Evolutionary conservation across 1,140 invertebrate species (phyloP).

Genomic region (Caenorhabditis tropicalis): DNA sequence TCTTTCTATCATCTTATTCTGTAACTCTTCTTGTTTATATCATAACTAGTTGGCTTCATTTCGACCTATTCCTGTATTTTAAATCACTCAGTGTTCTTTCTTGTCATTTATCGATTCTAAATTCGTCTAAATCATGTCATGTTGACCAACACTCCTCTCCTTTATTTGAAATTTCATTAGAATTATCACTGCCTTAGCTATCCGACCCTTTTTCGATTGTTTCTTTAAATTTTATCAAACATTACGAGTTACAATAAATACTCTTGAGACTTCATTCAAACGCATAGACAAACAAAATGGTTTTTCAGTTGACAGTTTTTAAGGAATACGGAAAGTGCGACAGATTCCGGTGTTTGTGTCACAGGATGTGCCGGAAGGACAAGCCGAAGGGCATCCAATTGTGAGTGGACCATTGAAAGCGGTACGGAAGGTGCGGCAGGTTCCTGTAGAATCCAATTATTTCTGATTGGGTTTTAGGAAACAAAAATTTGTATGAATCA

Average conservation of each 20-base stretch:
- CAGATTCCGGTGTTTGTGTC: conserved; percentile 27
- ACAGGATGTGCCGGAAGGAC: neutral
- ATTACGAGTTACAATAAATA: conserved; percentile 40
- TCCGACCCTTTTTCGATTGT: neutral
- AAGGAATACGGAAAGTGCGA: neutral
- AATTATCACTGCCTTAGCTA: neutral
- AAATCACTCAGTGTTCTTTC: neutral
- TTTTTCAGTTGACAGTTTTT: neutral
- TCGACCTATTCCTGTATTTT: neutral
- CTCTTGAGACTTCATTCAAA: neutral
- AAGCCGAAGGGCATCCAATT: neutral
- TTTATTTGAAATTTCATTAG: neutral
- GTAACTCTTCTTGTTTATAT: neutral
- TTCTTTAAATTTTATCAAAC: conserved; percentile 27
- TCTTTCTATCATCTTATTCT: neutral
- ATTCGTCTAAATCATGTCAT: neutral
- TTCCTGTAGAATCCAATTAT: neutral
- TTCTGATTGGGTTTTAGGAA: no score
- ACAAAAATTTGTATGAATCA: no score
- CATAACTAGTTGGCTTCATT: neutral
- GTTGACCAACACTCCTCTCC: neutral
- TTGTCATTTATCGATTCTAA: neutral
- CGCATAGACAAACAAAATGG: neutral
- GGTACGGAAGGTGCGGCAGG: neutral
- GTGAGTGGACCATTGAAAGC: neutral